These are phyloP conservation scores for Conger conger DNA, from an alignment of 2,113 vertebrate genomes.

Conservation along the genomic window DNA sequence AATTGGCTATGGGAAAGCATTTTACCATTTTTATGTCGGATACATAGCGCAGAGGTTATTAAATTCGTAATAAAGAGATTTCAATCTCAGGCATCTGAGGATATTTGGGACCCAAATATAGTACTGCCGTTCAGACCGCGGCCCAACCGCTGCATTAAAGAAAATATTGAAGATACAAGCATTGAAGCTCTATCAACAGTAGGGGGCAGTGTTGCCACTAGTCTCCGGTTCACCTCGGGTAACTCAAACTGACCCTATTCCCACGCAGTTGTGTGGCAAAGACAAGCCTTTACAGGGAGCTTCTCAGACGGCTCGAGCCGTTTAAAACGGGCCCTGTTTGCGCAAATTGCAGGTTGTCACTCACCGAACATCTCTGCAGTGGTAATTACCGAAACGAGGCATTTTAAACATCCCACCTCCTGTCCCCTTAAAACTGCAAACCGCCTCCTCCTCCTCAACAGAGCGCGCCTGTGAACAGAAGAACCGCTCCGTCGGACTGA, in stretches of 20 bases:
- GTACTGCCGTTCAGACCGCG: background rate
- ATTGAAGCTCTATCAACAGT: background rate
- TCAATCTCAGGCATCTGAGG: background rate
- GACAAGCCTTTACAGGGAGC: background rate
- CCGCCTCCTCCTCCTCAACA: background rate
- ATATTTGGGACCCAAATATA: background rate
- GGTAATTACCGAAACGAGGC: background rate
- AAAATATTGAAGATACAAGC: background rate
- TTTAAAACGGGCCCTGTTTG: background rate
- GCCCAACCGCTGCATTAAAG: background rate
- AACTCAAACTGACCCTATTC: background rate
- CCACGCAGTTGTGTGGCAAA: background rate
- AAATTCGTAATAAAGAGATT: background rate
- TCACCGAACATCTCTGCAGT: background rate
- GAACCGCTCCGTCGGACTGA: background rate
- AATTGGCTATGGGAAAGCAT: too few relatives aligned
- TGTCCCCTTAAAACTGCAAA: background rate
- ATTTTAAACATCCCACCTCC: constrained; percentile 2
- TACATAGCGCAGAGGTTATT: background rate
- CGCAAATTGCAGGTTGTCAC: background rate
- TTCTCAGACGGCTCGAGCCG: background rate
- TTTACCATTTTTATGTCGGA: too few relatives aligned
- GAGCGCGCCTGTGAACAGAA: background rate
- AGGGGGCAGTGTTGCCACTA: background rate
- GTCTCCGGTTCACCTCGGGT: background rate